Evolutionary conservation across 2,797 vertebrate species (phyloP).

Genomic region (Brachyrhaphis roseni): DNA sequence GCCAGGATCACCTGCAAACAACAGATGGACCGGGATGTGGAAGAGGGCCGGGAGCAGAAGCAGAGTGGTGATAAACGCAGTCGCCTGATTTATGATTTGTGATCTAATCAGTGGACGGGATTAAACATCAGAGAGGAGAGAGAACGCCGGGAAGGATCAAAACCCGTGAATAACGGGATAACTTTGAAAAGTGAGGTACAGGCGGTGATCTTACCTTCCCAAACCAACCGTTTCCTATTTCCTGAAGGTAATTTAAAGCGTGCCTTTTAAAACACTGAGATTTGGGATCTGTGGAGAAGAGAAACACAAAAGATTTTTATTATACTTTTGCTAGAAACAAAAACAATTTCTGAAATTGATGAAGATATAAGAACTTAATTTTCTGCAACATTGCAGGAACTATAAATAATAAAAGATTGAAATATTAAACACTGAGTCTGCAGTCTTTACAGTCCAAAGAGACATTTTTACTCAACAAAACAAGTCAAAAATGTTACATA

Average conservation of each 20-base stretch:
- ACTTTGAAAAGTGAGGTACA: neutral
- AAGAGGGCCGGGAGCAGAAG: conserved; percentile 11
- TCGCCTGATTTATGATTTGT: conserved; percentile 28
- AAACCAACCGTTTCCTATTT: conserved; percentile 95
- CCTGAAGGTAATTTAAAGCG: conserved; percentile 91
- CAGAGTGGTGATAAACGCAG: conserved; percentile 18
- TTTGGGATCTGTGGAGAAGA: conserved; percentile 68
- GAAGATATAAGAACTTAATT: neutral
- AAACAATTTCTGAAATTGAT: conserved; percentile 1
- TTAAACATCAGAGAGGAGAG: conserved; percentile 26
- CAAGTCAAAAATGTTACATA: too few species aligned
- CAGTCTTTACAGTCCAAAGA: too few species aligned
- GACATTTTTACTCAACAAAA: too few species aligned
- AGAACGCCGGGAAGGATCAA: neutral
- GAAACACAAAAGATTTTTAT: conserved; percentile 4
- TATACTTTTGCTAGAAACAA: conserved; percentile 7
- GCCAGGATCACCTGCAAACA: conserved; percentile 88
- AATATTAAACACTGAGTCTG: neutral
- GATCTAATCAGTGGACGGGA: conserved; percentile 24
- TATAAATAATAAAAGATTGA: neutral
- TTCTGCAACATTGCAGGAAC: neutral
- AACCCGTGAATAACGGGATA: neutral
- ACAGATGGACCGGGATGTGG: conserved; percentile 31
- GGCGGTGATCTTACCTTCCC: conserved; percentile 84
- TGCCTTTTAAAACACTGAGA: conserved; percentile 88